Conservation (phyloP, 2,888 invertebrate genomes). For the Cepaea hortensis region DNA sequence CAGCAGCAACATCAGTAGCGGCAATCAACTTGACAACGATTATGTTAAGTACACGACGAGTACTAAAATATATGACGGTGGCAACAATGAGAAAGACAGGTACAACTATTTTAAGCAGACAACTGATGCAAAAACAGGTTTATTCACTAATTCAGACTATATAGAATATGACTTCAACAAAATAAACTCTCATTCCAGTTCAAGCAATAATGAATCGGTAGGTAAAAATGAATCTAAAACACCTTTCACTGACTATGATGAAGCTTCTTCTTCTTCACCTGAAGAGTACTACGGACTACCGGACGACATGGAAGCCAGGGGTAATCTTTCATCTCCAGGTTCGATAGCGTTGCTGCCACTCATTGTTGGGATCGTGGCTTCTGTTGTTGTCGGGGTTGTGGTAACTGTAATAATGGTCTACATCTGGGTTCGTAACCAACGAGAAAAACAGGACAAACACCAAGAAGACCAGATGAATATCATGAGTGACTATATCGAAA, state of each 20-base stretch:
- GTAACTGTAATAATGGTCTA: slow-evolving; percentile 49
- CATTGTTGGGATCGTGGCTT: slow-evolving; percentile 49
- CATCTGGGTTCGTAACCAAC: slow-evolving; percentile 49
- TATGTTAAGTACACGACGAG: no score
- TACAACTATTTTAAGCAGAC: no score
- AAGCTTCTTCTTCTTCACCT: background rate
- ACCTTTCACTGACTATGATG: background rate
- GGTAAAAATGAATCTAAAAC: background rate
- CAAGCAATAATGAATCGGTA: background rate
- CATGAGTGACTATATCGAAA: slow-evolving; percentile 44
- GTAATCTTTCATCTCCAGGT: background rate
- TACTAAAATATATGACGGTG: no score
- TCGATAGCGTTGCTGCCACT: slow-evolving; percentile 42
- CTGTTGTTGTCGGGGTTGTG: slow-evolving; percentile 48
- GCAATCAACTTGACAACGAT: no score
- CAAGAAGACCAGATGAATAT: slow-evolving; percentile 53
- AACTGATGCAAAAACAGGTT: no score
- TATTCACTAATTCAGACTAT: no score
- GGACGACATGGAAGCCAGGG: background rate
- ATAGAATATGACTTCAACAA: background rate
- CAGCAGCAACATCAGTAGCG: no score
- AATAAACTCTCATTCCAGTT: background rate
- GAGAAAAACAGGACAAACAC: slow-evolving; percentile 46
- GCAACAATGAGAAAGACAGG: no score
- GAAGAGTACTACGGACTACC: background rate